A percentile compares a stretch with the other conserved stretches of the same genome.
Evolutionary conservation across 92 coral and sea anemone species (phyloP).

Genomic region (Porites evermanni): DNA sequence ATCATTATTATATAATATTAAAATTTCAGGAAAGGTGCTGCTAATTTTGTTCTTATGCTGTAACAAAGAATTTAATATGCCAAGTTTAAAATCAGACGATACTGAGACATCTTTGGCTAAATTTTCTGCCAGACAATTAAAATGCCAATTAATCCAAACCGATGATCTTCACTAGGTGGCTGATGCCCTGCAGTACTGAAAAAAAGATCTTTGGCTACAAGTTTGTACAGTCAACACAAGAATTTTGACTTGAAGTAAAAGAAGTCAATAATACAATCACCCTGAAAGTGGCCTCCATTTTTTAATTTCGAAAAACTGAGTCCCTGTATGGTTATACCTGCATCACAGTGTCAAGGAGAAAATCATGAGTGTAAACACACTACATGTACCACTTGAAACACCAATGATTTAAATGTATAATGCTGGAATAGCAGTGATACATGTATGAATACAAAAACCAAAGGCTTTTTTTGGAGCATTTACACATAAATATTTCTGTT

Average conservation of each 20-base stretch:
- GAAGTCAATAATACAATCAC: slow-evolving; percentile 37
- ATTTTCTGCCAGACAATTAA: not conserved
- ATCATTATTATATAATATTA: too few species aligned
- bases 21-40: too few species aligned
- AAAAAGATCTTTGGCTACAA: too few species aligned
- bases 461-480: too few species aligned
- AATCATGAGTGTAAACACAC: not conserved
- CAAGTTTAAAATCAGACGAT: not conserved
- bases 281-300: slow-evolving; percentile 95
- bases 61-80: too few species aligned
- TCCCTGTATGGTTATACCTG: slow-evolving; percentile 98
- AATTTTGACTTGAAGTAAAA: not conserved
- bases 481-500: too few species aligned
- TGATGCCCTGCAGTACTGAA: too few species aligned
- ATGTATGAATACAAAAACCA: too few species aligned
- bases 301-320: slow-evolving; percentile 96
- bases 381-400: too few species aligned
- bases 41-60: too few species aligned
- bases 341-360: not conserved
- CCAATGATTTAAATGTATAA: not conserved
- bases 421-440: too few species aligned
- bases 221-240: too few species aligned
- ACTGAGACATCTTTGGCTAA: not conserved
- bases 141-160: not conserved
- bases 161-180: not conserved